These are phyloP conservation scores for Enoplosus armatus DNA, from an alignment of 2,797 vertebrate genomes.

Conservation along the genomic window DNA sequence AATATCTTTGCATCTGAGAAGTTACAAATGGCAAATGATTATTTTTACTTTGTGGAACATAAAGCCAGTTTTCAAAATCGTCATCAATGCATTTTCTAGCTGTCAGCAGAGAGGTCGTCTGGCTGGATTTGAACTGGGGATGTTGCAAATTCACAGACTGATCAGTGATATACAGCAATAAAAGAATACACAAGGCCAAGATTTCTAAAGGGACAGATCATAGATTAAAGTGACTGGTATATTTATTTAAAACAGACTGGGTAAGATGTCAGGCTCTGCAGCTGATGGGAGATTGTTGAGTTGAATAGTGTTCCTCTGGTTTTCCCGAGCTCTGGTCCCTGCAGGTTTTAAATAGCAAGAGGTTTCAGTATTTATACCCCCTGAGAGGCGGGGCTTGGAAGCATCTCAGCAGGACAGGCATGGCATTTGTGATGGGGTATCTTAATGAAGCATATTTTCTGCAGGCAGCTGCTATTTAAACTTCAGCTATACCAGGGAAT, in stretches of 20 bases:
- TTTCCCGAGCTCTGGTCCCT: conserved; percentile 25
- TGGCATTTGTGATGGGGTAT: conserved; percentile 57
- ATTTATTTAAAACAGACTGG: neutral
- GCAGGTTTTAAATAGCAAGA: conserved; percentile 57
- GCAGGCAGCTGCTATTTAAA: conserved; percentile 56
- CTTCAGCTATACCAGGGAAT: conserved; percentile 29
- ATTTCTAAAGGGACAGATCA: neutral
- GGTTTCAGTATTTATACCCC: conserved; percentile 62
- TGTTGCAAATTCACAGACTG: neutral
- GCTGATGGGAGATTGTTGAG: neutral
- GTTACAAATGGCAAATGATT: neutral
- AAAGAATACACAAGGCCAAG: neutral
- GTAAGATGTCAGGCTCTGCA: neutral
- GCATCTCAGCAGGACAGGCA: conserved; percentile 55
- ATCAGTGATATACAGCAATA: neutral
- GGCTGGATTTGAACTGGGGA: neutral
- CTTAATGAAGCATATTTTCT: conserved; percentile 51
- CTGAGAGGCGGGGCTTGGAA: conserved; percentile 26
- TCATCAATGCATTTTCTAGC: neutral
- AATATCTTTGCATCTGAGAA: neutral
- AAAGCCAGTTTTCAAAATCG: neutral
- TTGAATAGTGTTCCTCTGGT: neutral
- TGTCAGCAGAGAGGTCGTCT: neutral
- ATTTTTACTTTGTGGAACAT: neutral
- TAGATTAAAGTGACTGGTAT: neutral